Evolutionary conservation across 1,140 invertebrate species (phyloP).

Genomic region (Tribolium castaneum): DNA sequence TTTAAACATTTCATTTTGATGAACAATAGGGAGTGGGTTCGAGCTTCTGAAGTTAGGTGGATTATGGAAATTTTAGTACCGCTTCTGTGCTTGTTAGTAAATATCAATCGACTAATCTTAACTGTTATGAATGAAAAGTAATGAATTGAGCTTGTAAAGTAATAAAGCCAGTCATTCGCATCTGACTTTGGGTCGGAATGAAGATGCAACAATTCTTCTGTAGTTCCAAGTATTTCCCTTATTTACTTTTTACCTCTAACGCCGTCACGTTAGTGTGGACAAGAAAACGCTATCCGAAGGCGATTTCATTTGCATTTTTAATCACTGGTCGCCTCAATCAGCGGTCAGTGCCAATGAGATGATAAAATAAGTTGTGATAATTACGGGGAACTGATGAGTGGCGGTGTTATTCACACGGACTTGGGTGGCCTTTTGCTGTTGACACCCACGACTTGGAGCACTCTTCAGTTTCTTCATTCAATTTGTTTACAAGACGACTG

Average conservation of each 20-base stretch:
- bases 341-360: not conserved
- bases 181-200: not conserved
- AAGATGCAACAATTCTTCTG: not conserved
- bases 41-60: not conserved
- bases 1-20: not conserved
- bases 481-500: constrained; percentile 44
- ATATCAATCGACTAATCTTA: not conserved
- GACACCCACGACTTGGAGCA: constrained; percentile 41
- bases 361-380: not conserved
- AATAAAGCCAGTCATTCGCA: not conserved
- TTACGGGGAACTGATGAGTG: constrained; percentile 36
- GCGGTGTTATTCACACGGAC: constrained; percentile 42
- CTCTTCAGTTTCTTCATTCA: constrained; percentile 41
- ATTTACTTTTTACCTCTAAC: not conserved
- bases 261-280: not conserved
- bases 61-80: not conserved
- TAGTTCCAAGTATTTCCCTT: not conserved
- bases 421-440: constrained; percentile 43
- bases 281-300: constrained; percentile 6
- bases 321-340: not conserved
- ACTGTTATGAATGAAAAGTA: not conserved
- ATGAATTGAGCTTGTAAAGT: not conserved
- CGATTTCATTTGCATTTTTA: constrained; percentile 32
- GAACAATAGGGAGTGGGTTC: not conserved
- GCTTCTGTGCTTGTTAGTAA: not conserved